Base-by-base conservation (phyloP, 2,797 vertebrate species). In the Chloroceryle amazona region DNA sequence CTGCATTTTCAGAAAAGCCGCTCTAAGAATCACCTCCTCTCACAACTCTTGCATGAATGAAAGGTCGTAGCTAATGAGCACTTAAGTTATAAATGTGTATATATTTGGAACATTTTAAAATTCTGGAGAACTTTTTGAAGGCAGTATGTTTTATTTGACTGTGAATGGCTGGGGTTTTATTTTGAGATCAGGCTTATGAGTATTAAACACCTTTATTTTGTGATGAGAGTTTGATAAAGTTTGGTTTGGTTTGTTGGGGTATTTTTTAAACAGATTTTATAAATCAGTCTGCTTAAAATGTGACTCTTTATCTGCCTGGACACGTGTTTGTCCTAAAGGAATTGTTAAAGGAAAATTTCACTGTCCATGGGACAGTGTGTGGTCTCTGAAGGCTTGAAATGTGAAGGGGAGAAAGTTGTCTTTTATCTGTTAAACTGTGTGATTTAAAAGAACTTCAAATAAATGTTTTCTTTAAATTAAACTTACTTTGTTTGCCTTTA, bases 1-100 rank as follows among this genome's bases (percentile, higher is more conserved):
- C 99, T 20, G 99, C 99, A 11, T 98, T 98, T 96, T 99, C 99
- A 5, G 99, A 99, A 95, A 98, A 98, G 96, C 99, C 99, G 9
- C 99, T 99, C 87, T 99, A 98, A 99, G 96, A 90, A 93, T 95
- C 54, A 44, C 26, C 22, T 96, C 62, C 86, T 95, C 47, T 94
- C 80, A 54, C 92, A 84, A n/a, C 51, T 97, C 91, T 86, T 98
- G 98, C 98, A 98, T 98, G 98, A 96, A 82, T 95, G 91, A 63
- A 95, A 96, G 82, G 86, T 96, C 88, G 94, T 96, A 61, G 94
- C 95, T 96, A 91, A 96, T 84, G 89, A 97, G 90, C 92, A 97
- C 96, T 98, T 98, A 97, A 97, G 89, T 98, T 98, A 98, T 97
- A 97, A 97, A 96, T 97, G 96, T 98, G 94, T 96, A 97, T 97